Evolutionary conservation across 2,888 invertebrate genomes (phyloP).

Genomic region (Schizotus pectinicornis): DNA sequence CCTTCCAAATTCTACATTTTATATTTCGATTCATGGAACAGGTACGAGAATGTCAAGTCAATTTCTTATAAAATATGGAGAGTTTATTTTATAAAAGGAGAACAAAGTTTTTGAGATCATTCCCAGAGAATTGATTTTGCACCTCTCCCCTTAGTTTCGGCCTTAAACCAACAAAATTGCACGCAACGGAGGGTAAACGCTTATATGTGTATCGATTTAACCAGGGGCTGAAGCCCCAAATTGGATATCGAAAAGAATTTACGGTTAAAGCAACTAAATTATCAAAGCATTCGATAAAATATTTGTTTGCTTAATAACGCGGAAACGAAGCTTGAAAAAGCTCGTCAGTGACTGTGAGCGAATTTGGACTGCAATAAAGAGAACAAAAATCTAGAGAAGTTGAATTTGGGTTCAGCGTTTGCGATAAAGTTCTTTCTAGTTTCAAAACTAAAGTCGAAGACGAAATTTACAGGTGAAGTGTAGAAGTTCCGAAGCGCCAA

Average conservation of each 20-base stretch:
- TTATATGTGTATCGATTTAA: conserved; percentile 22
- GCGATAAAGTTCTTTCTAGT: no score
- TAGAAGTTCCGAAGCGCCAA: no score
- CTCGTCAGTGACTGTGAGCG: no score
- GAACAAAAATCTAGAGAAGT: no score
- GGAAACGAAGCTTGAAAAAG: no score
- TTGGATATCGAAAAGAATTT: not conserved
- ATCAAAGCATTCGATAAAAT: not conserved
- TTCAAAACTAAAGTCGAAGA: no score
- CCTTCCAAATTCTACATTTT: conserved; percentile 32
- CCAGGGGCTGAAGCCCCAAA: not conserved
- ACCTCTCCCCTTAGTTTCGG: conserved; percentile 19
- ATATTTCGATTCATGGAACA: conserved; percentile 31
- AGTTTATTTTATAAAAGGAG: conserved; percentile 41
- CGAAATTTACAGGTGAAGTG: no score
- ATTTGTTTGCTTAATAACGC: not conserved
- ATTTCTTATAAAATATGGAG: conserved; percentile 39
- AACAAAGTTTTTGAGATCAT: conserved; percentile 30
- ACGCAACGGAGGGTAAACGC: conserved; percentile 17
- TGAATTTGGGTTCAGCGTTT: no score
- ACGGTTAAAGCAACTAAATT: not conserved
- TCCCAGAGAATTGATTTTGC: conserved; percentile 36
- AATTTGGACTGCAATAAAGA: no score
- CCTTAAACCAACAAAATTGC: conserved; percentile 25
- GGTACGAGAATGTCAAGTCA: conserved; percentile 39